A percentile compares a stretch with the other conserved stretches of the same genome.
These are phyloP conservation scores for Marronus borbonicus DNA, from an alignment of 2,888 invertebrate species.

Conservation along the genomic window DNA sequence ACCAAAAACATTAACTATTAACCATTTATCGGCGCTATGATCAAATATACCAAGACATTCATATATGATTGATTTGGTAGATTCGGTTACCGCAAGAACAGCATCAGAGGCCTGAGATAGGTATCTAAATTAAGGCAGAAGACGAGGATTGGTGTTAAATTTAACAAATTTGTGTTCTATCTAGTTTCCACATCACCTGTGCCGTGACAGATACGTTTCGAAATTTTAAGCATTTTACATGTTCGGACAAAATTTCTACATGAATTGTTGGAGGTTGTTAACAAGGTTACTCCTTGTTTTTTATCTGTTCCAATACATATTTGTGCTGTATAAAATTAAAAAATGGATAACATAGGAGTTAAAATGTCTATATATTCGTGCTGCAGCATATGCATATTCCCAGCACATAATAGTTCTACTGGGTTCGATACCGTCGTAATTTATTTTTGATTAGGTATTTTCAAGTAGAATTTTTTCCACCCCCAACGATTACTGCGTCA, in stretches of 20 bases:
- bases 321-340: constrained; percentile 8
- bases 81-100: constrained; percentile 35
- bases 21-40: constrained; percentile 20
- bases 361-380: no score
- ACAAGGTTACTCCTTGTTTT: neutral
- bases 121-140: constrained; percentile 33
- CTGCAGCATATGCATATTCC: neutral
- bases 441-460: constrained; percentile 12
- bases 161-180: constrained; percentile 44
- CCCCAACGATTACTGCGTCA: constrained; percentile 35
- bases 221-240: constrained; percentile 37
- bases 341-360: neutral
- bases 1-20: neutral
- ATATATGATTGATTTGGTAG: constrained; percentile 46
- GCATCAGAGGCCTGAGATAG: constrained; percentile 18
- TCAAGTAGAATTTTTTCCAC: constrained; percentile 38
- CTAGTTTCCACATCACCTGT: constrained; percentile 24
- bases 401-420: neutral
- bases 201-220: constrained; percentile 18
- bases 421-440: constrained; percentile 10
- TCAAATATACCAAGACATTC: constrained; percentile 38
- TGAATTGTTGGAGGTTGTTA: constrained; percentile 4
- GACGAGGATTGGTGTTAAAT: constrained; percentile 43
- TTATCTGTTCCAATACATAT: neutral
- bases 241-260: constrained; percentile 34